phyloP scores from a whole-genome alignment of 2,797 vertebrate genomes.

The Poecilia picta region DNA sequence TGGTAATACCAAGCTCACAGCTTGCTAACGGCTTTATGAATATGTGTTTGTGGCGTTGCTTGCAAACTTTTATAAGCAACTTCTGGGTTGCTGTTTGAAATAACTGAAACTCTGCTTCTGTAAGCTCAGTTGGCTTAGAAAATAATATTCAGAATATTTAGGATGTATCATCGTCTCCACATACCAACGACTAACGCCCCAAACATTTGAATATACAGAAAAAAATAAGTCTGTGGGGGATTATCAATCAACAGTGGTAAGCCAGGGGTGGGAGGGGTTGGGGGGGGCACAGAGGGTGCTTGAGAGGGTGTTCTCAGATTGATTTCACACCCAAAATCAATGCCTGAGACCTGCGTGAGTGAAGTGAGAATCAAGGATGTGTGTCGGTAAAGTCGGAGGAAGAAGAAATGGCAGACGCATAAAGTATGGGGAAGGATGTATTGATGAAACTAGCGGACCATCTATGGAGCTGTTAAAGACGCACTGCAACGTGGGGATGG shows the following conservation, averaged over 20 bases:
- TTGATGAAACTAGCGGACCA: conserved; percentile 27
- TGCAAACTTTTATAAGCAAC: neutral
- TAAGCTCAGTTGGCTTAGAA: neutral
- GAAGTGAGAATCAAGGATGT: conserved; percentile 28
- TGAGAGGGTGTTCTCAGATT: conserved; percentile 28
- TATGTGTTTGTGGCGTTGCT: neutral
- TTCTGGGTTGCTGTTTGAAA: neutral
- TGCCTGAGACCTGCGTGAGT: conserved; percentile 18
- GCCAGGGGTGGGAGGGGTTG: too few species aligned
- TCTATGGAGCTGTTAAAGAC: conserved; percentile 33
- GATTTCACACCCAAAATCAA: conserved; percentile 53
- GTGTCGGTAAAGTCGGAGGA: conserved; percentile 12
- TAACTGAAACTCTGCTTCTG: neutral
- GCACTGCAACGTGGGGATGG: conserved; percentile 13
- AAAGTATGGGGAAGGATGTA: conserved; percentile 17
- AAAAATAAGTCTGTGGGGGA: neutral
- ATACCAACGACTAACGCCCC: neutral
- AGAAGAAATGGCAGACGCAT: conserved; percentile 7
- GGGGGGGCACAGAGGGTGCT: neutral
- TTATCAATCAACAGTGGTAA: conserved; percentile 12
- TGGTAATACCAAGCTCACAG: conserved; percentile 9
- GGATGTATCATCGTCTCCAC: neutral
- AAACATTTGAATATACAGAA: conserved; percentile 5
- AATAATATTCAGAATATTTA: neutral
- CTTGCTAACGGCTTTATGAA: conserved; percentile 3